These are phyloP conservation scores for Nibea albiflora DNA, from an alignment of 2,113 vertebrate species.

Conservation along the genomic window DNA sequence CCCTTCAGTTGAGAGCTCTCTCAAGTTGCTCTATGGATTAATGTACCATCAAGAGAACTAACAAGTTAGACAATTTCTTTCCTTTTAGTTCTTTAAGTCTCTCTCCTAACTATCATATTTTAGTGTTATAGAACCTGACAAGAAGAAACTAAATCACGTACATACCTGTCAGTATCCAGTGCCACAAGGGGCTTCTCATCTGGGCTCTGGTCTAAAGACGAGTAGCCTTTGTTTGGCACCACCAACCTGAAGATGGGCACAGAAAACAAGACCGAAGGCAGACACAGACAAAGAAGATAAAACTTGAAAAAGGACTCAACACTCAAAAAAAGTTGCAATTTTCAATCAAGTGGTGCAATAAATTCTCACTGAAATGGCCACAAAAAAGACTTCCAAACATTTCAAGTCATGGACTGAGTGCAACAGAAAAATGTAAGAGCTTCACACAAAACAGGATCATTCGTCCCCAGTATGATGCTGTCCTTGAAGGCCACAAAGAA, in stretches of 20 bases:
- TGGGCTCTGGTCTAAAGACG: slow-evolving; percentile 97
- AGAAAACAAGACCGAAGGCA: neutral
- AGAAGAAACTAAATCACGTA: neutral
- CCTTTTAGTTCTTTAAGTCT: neutral
- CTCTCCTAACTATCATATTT: neutral
- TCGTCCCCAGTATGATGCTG: neutral
- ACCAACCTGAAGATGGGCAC: slow-evolving; percentile 87
- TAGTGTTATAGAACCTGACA: neutral
- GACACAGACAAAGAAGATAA: neutral
- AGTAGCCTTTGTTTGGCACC: slow-evolving; percentile 98
- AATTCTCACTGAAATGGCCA: neutral
- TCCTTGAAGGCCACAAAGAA: neutral
- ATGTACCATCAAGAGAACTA: slow-evolving; percentile 22
- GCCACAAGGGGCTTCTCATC: slow-evolving; percentile 98
- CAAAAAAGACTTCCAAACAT: neutral
- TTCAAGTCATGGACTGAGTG: neutral
- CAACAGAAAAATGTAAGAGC: neutral
- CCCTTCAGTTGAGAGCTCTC: slow-evolving; percentile 60
- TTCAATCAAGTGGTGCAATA: neutral
- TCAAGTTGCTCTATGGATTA: slow-evolving; percentile 63
- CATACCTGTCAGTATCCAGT: slow-evolving; percentile 98
- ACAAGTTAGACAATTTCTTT: neutral
- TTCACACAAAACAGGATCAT: neutral
- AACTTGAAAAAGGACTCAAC: neutral
- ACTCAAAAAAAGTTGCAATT: neutral